Percentiles rank a stretch among this genome's conserved stretches.
phyloP scores from a whole-genome alignment of 1,140 invertebrate species.

The Leptinotarsa defecta region DNA sequence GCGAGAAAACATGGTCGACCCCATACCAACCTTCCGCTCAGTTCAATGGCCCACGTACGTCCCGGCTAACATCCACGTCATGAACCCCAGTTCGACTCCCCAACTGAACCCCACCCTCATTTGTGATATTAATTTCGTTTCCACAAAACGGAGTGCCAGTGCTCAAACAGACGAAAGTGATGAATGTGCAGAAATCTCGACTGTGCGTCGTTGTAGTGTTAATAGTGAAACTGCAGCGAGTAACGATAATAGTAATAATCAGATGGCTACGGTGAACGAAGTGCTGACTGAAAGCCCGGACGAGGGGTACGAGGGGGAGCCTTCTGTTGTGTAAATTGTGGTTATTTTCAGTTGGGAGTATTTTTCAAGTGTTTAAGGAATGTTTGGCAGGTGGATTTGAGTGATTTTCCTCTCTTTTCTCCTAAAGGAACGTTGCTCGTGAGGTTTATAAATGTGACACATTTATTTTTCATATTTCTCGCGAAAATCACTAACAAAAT shows the following conservation, averaged over 20 bases:
- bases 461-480: too few species aligned
- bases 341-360: neutral
- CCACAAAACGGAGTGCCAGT: constrained; percentile 59
- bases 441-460: too few species aligned
- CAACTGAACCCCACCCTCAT: constrained; percentile 40
- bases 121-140: constrained; percentile 36
- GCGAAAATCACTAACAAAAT: too few species aligned
- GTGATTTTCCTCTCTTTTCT: too few species aligned
- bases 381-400: neutral
- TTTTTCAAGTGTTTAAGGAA: neutral
- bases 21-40: constrained; percentile 41
- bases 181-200: constrained; percentile 42
- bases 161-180: constrained; percentile 62
- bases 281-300: constrained; percentile 82
- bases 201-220: neutral
- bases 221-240: constrained; percentile 33
- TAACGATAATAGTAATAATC: constrained; percentile 24
- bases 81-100: constrained; percentile 14
- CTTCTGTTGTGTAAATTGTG: constrained; percentile 44
- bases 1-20: neutral
- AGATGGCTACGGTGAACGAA: constrained; percentile 51
- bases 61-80: constrained; percentile 41
- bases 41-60: constrained; percentile 59
- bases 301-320: constrained; percentile 84
- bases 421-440: too few species aligned